Conservation (phyloP, 2,113 vertebrate genomes). For the Callaeas wilsoni region DNA sequence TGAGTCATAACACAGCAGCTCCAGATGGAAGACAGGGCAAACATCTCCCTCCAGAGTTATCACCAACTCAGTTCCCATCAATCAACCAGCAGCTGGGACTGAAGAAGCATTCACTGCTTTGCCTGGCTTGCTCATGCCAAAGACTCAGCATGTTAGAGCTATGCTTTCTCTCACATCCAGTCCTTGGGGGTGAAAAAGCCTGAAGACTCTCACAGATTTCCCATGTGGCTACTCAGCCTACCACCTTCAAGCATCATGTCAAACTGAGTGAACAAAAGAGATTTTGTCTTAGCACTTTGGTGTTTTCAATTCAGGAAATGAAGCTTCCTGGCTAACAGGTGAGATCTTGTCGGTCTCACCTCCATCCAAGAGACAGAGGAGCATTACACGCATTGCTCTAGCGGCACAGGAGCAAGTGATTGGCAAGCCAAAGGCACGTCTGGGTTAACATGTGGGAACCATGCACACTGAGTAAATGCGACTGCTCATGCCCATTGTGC, state of each 20-base stretch:
- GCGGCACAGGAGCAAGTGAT: background rate
- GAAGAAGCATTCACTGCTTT: background rate
- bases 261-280: background rate
- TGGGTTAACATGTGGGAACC: background rate
- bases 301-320: background rate
- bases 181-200: background rate
- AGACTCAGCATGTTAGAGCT: background rate
- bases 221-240: background rate
- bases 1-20: constrained; percentile 67
- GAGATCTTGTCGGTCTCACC: background rate
- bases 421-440: background rate
- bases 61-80: constrained; percentile 63
- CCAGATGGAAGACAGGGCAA: constrained; percentile 74
- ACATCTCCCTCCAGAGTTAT: constrained; percentile 66
- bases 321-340: background rate
- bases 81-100: constrained; percentile 71
- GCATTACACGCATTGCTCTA: background rate
- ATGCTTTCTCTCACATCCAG: background rate
- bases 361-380: background rate
- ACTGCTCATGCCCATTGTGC: background rate
- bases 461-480: background rate
- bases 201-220: background rate
- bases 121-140: constrained; percentile 1
- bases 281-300: background rate
- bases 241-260: background rate